Evolutionary conservation across 2,797 vertebrate genomes (phyloP).

Genomic region (Moxostoma hubbsi): DNA sequence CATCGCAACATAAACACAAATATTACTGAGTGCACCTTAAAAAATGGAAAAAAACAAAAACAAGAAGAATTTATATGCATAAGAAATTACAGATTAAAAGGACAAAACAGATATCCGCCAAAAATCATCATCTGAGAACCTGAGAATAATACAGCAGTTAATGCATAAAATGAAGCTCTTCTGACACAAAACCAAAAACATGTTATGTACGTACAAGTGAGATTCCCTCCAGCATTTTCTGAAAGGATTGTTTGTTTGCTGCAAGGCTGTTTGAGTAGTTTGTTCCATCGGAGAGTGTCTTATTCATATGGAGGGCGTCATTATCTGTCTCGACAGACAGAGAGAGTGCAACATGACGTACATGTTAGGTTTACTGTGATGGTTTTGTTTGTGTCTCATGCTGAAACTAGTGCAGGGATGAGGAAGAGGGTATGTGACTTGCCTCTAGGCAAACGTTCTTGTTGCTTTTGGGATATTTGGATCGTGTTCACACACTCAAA

Average conservation of each 20-base stretch:
- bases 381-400: slow-evolving; percentile 39
- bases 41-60: no score
- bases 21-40: no score
- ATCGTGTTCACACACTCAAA: not conserved
- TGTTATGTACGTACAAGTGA: slow-evolving; percentile 3
- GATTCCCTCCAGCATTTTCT: slow-evolving; percentile 22
- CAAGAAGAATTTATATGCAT: no score
- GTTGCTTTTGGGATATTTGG: slow-evolving; percentile 10
- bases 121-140: no score
- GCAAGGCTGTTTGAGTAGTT: slow-evolving; percentile 33
- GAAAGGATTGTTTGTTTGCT: slow-evolving; percentile 31
- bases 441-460: slow-evolving; percentile 6
- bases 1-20: no score
- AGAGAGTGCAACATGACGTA: slow-evolving; percentile 41
- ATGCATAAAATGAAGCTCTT: not conserved
- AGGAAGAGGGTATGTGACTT: not conserved
- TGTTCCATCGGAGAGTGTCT: slow-evolving; percentile 19
- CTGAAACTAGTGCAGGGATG: slow-evolving; percentile 38
- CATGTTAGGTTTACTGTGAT: slow-evolving; percentile 57
- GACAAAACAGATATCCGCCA: no score
- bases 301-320: slow-evolving; percentile 38
- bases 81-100: no score
- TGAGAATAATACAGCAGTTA: not conserved
- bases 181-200: slow-evolving; percentile 6
- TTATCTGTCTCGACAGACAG: slow-evolving; percentile 26